Base-by-base conservation (phyloP, 2,113 vertebrate species). In the Falco punctatus region DNA sequence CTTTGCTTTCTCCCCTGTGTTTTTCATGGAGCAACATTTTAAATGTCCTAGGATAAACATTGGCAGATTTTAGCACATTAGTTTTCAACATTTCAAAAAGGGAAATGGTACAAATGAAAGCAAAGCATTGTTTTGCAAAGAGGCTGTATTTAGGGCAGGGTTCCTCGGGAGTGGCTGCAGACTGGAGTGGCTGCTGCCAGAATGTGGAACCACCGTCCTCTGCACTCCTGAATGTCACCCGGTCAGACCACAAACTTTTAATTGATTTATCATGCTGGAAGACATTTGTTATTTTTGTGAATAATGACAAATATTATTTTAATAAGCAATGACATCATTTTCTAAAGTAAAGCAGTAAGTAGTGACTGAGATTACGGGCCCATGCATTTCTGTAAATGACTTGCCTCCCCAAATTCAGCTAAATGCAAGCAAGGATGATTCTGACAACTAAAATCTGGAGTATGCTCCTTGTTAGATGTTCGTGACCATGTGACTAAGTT, bases 21-120 rank as follows among this genome's bases (percentile, higher is more conserved):
- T 75, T 95, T 85, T 92, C 62, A 72, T 73, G 90, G 64, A 96
- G 67, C 65, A 96, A 58, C 69, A 80, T 93, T 92, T 92, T 61
- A 85, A 73, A 81, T 62, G 64, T 55, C 35, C 44, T 65, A 61
- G 55, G 83, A 92, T 71, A 91, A 94, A 82, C 51, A 77, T 0
- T 95, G 81, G 67, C 86, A 95, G 59, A 77, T 89, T 79, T 88
- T 89, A 92, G 71, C 52, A 62, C 13, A 19, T 70, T n/a, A 85
- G 19, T 61, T 94, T 80, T 81, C 61, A 81, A 61, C 48, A n/a
- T 79, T 72, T 81, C 28, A 69, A 81, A 72, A 81, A 61, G 24
- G 1, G 0, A 82, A 91, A 44, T 24, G 15, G 57, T 79, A 70
- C 38, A 85, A 87, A 81, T 75, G 11, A 86, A 85, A 84, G 22